These are phyloP conservation scores for Tuberolachnus salignus DNA, from an alignment of 2,888 invertebrate genomes.

Conservation along the genomic window DNA sequence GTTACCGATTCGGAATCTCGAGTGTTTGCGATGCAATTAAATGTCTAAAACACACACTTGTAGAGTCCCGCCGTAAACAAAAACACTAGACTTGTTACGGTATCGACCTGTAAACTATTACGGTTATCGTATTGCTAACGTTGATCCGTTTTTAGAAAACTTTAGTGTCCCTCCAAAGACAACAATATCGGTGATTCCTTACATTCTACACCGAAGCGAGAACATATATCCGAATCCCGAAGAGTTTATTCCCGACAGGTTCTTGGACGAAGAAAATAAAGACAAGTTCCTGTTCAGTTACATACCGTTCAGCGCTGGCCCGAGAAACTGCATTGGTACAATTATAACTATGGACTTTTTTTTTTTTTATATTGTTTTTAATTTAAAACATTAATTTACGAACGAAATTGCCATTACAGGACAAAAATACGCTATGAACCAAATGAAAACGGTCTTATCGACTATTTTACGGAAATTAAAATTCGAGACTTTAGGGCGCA, in stretches of 20 bases:
- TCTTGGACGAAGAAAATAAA: conserved; percentile 62
- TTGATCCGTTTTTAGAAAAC: conserved; percentile 21
- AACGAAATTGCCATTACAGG: conserved; percentile 61
- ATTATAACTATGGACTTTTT: conserved; percentile 60
- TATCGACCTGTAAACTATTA: too few relatives aligned
- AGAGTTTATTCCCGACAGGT: conserved; percentile 64
- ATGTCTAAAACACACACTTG: too few relatives aligned
- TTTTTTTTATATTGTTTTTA: too few relatives aligned
- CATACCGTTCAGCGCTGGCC: conserved; percentile 65
- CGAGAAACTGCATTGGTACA: conserved; percentile 64
- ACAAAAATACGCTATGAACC: conserved; percentile 60
- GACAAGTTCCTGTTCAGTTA: conserved; percentile 64
- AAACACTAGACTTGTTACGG: too few relatives aligned
- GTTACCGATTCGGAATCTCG: too few relatives aligned
- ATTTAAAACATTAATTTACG: conserved; percentile 59
- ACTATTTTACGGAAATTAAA: conserved; percentile 58
- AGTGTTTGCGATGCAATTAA: too few relatives aligned
- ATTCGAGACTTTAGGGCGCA: conserved; percentile 58
- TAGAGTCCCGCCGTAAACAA: too few relatives aligned
- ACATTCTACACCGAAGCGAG: conserved; percentile 62
- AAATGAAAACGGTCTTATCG: conserved; percentile 60
- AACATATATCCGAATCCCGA: conserved; percentile 63
- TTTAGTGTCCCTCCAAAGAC: conserved; percentile 59
- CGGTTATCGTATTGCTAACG: neutral
- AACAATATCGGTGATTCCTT: conserved; percentile 59